These are phyloP conservation scores for Nannoperca australis DNA, from an alignment of 2,797 vertebrate genomes.

Conservation along the genomic window DNA sequence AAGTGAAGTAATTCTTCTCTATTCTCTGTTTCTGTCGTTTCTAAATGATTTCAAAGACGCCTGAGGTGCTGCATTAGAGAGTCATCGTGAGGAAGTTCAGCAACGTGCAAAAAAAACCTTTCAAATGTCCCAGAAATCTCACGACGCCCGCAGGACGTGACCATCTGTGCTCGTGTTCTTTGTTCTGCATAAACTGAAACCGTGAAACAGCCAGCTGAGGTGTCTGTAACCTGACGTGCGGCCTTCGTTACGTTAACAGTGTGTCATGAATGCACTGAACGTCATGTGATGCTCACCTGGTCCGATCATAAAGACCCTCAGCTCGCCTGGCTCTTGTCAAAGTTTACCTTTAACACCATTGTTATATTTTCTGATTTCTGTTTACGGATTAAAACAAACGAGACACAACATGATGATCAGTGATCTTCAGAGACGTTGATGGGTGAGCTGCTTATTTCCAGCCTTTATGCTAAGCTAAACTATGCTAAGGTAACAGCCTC, in stretches of 20 bases:
- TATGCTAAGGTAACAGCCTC: too few species aligned
- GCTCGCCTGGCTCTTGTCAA: too few species aligned
- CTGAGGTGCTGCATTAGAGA: background rate
- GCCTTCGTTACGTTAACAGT: background rate
- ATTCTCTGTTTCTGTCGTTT: background rate
- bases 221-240: background rate
- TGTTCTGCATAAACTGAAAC: slow-evolving; percentile 1
- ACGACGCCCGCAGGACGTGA: slow-evolving; percentile 14
- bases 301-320: background rate
- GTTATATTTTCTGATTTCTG: too few species aligned
- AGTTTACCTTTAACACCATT: too few species aligned
- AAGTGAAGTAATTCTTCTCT: background rate
- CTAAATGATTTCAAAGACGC: background rate
- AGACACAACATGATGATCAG: background rate
- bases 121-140: background rate
- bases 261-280: background rate
- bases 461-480: background rate
- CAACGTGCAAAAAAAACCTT: slow-evolving; percentile 7
- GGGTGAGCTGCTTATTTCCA: background rate
- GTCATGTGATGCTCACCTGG: slow-evolving; percentile 3
- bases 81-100: background rate
- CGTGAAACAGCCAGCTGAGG: background rate
- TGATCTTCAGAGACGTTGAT: background rate
- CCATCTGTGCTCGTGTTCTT: slow-evolving; percentile 39
- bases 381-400: background rate